Evolutionary conservation across 2,888 invertebrate species (phyloP), one percentile per base, ranked within the genome.

Genomic region (Campaea margaritaria): DNA sequence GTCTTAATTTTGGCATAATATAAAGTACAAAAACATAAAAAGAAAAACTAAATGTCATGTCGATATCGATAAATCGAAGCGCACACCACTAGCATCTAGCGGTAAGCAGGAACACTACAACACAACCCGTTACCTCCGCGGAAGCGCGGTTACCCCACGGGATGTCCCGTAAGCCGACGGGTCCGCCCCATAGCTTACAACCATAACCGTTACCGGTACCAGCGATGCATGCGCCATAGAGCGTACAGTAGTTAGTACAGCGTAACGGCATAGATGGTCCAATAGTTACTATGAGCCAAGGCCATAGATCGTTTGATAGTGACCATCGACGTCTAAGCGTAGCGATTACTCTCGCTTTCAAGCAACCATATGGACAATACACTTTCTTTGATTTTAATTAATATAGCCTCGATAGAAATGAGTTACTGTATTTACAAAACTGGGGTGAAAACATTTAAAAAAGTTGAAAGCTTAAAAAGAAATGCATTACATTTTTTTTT

Each of bases 121-220:
- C 28, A 43, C 28, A 51, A 48, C 51, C 51, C 31, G 49, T 54
- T 48, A 31, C 45, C 46, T 52, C 41, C 36, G 49, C 39, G 8
- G n/a, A 15, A n/a, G 28, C 15, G n/a, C n/a, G n/a, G n/a, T n/a
- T n/a, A 50, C 27, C 51, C 61, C 31, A 58, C 61, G 52, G 55
- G 58, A 61, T 58, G 55, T 64, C 55, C 58, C 61, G 58, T 43
- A 53, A 48, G 27, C 36, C 21, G 21, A 21, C 21, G 21, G 21
- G 21, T 21, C 21, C 2, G 21, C 21, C 41, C 58, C 34, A 8
- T 48, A 41, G 44, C 41, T 45, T 64, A 64, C 60, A 58, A 64
- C 54, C 31, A 42, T 44, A 43, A 60, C 61, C 48, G 61, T 53
- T 58, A 43, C 48, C 14, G 12, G 21, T 43, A 43, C 12, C 43